Evolutionary conservation across 2,888 invertebrate species (phyloP).

Genomic region (Cinara cedri): DNA sequence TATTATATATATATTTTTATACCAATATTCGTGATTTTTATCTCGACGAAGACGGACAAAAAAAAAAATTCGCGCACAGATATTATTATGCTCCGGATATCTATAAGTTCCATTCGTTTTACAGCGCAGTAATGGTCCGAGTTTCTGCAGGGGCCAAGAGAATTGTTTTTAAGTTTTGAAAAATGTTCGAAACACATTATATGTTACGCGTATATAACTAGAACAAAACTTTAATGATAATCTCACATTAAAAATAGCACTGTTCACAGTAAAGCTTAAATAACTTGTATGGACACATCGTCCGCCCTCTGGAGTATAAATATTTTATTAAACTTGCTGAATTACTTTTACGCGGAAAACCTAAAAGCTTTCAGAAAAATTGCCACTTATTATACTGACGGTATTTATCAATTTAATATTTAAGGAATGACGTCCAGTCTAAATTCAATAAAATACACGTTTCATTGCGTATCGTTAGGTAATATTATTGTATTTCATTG

Average conservation of each 20-base stretch:
- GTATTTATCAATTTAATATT: neutral
- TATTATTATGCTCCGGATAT: constrained; percentile 12
- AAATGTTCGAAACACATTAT: constrained; percentile 36
- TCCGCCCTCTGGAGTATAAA: neutral
- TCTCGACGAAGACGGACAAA: neutral
- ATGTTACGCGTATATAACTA: neutral
- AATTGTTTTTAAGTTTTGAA: constrained; percentile 26
- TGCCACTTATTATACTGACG: neutral
- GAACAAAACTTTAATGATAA: constrained; percentile 39
- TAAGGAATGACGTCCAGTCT: too few relatives aligned
- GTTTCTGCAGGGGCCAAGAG: neutral
- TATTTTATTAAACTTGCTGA: constrained; percentile 21
- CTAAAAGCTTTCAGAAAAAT: constrained; percentile 41
- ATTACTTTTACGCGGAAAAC: constrained; percentile 2
- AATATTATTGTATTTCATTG: too few relatives aligned
- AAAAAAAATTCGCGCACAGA: neutral
- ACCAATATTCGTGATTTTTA: neutral
- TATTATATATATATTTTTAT: neutral
- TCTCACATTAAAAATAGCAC: constrained; percentile 32
- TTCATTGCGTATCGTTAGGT: too few relatives aligned
- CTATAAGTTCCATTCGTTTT: constrained; percentile 13
- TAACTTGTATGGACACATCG: neutral
- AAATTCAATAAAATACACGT: neutral
- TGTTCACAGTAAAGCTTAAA: neutral
- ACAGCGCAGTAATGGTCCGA: constrained; percentile 1